A percentile compares a stretch with the other conserved stretches of the same genome.
Conservation (phyloP, 2,113 vertebrate genomes). For the Circaetus gallicus region DNA sequence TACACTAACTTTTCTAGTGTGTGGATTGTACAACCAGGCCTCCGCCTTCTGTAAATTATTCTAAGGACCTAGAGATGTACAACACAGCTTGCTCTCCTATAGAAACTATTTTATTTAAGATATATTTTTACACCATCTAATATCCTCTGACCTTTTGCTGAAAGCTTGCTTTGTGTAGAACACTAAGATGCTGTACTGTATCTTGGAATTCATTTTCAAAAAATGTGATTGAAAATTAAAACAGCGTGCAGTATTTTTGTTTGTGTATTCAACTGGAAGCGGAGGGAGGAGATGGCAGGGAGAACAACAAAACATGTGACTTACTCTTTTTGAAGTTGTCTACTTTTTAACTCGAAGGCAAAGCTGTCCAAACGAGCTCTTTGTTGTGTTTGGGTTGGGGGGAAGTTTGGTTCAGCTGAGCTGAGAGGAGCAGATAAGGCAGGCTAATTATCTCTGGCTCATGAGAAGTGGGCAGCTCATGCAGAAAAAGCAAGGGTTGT, state of each 20-base stretch:
- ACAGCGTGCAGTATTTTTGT: background rate
- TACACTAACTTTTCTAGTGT: background rate
- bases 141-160: constrained; percentile 64
- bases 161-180: constrained; percentile 66
- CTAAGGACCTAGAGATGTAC: constrained; percentile 34
- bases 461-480: background rate
- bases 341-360: background rate
- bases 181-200: constrained; percentile 57
- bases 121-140: constrained; percentile 70
- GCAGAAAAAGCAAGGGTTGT: background rate
- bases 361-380: background rate
- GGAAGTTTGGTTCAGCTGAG: background rate
- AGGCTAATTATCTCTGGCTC: background rate
- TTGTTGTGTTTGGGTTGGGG: background rate
- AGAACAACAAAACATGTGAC: rapidly evolving
- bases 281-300: background rate
- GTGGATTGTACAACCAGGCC: background rate
- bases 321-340: background rate
- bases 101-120: constrained; percentile 75
- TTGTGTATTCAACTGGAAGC: background rate
- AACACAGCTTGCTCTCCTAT: constrained; percentile 53
- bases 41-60: constrained; percentile 7
- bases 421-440: background rate
- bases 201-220: constrained; percentile 49
- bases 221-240: constrained; percentile 41